Conservation (phyloP, 2,113 vertebrate genomes). For the Pseudopodoces humilis region DNA sequence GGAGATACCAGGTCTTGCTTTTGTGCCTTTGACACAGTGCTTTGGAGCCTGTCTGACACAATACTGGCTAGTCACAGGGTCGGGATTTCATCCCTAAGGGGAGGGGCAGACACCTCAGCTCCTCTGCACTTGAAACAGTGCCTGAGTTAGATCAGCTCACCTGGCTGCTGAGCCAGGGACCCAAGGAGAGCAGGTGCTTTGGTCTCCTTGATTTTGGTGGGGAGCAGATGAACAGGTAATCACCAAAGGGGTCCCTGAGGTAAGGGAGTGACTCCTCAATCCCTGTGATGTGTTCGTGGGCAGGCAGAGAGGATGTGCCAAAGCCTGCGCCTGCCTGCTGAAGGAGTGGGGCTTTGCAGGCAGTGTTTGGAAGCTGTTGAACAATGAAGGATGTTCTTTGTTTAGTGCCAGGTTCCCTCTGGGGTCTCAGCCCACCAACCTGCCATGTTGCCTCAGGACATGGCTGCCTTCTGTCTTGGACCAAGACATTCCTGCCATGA, state of each 20-base stretch:
- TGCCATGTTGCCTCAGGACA: not conserved
- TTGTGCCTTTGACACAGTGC: not conserved
- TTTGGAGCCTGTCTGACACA: not conserved
- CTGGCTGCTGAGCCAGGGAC: not conserved
- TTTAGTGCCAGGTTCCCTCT: not conserved
- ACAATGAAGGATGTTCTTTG: fast-evolving
- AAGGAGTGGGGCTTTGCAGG: not conserved
- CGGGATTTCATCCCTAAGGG: not conserved
- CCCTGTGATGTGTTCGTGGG: not conserved
- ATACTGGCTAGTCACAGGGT: not conserved
- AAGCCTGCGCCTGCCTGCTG: not conserved
- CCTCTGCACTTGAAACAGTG: not conserved
- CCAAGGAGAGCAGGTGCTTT: not conserved
- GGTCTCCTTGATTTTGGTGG: not conserved
- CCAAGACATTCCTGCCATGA: not conserved
- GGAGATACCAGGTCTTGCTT: not conserved
- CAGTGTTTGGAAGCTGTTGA: fast-evolving
- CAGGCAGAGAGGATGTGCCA: not conserved
- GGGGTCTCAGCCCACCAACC: not conserved
- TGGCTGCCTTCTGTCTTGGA: conserved; percentile 7
- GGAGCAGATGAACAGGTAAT: not conserved
- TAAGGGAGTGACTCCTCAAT: not conserved
- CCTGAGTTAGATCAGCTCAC: not conserved
- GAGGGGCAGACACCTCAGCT: not conserved
- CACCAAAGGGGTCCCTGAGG: not conserved